Base-by-base conservation (phyloP, 2,797 vertebrate genomes). In the Hippoglossus hippoglossus region DNA sequence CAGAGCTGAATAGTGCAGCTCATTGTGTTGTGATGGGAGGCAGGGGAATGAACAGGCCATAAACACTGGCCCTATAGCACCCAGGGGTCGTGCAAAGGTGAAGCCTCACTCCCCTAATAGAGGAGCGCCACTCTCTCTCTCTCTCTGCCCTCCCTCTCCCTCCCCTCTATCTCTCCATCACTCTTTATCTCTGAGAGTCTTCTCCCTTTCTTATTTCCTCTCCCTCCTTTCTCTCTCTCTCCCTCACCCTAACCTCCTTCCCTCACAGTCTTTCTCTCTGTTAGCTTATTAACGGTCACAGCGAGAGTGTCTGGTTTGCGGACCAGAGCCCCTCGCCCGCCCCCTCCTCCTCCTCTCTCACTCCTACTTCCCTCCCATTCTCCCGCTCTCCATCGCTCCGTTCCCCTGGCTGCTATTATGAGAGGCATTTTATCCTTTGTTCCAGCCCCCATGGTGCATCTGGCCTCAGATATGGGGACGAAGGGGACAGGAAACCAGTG, bases 351-450 rank as follows among this genome's bases (percentile, higher is more conserved):
- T 68, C 26, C 77, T 71, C 82, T 79, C 77, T 75, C 85, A 68
- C 82, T 77, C 82, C 77, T 83, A 76, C 81, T 81, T 87, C 83
- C 69, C 83, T 80, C 83, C 81, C 79, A 78, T 81, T 86, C 81
- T 91, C 82, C 81, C 63, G 71, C 85, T 89, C 86, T 81, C 85
- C 81, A 78, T 87, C 78, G 60, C 85, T 86, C 85, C 21, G 67
- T 89, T 89, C 91, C 90, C 88, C 84, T 81, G 89, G 85, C 85
- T 91, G 88, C 90, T 94, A 94, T 94, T 94, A 94, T 94, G 91
- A 91, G 92, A 89, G 92, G 92, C 91, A 92, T 91, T 92, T 93
- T 92, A 88, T 93, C 93, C 91, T 94, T 95, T 94, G 94, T 95
- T 94, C 92, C 91, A 91, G 92, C 91, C 85, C 90, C 90, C 91